Evolutionary conservation across 2,797 vertebrate species (phyloP).

Genomic region (Cyprinella venusta): DNA sequence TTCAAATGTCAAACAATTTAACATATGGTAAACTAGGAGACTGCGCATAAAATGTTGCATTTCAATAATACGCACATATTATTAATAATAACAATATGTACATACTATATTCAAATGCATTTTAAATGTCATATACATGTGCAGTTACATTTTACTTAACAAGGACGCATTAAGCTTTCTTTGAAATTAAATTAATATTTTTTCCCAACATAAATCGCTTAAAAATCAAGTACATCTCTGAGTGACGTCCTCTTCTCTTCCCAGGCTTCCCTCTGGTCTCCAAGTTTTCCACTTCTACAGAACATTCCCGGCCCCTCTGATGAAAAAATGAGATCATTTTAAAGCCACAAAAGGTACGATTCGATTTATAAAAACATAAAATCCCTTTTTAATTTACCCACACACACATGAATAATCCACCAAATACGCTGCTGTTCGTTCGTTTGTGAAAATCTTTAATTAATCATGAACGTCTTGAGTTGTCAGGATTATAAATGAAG

Average conservation of each 20-base stretch:
- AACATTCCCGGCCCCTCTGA: constrained; percentile 77
- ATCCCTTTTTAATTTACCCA: background rate
- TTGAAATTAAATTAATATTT: background rate
- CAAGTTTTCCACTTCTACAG: constrained; percentile 68
- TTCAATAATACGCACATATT: background rate
- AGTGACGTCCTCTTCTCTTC: constrained; percentile 71
- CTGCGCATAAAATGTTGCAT: background rate
- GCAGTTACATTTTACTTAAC: background rate
- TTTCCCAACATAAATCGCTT: too few relatives aligned
- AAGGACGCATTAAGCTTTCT: background rate
- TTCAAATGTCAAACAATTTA: background rate
- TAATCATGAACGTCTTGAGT: background rate
- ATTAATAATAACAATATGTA: background rate
- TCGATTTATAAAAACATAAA: background rate
- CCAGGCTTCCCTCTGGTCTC: constrained; percentile 76
- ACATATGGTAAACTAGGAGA: background rate
- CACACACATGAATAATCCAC: background rate
- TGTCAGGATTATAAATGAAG: background rate
- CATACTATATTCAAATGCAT: background rate
- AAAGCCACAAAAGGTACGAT: background rate
- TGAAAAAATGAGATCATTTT: background rate
- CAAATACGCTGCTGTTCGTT: background rate
- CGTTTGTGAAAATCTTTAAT: background rate
- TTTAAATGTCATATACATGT: background rate
- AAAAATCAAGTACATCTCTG: constrained; percentile 66